These are phyloP conservation scores for Drosophila lacteicornis DNA, from an alignment of 1,140 invertebrate genomes.

Conservation along the genomic window DNA sequence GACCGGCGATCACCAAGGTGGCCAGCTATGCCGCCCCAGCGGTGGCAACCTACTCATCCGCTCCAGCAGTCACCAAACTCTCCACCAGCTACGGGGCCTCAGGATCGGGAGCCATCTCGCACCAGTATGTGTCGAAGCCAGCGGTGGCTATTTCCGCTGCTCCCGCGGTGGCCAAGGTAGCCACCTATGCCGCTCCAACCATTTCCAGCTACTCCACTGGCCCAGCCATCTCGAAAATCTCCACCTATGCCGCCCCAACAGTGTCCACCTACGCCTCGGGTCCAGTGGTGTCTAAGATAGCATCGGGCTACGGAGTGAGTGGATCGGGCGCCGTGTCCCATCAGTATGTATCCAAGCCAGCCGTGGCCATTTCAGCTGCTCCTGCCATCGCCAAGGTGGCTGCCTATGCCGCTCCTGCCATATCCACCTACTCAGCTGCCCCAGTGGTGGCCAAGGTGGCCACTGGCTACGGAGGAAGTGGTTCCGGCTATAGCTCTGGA, in stretches of 20 bases:
- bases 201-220: slow-evolving; percentile 43
- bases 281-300: slow-evolving; percentile 26
- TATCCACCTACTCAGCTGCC: slow-evolving; percentile 26
- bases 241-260: slow-evolving; percentile 31
- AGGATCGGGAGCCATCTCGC: slow-evolving; percentile 61
- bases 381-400: slow-evolving; percentile 43
- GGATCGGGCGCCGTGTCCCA: slow-evolving; percentile 59
- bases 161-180: slow-evolving; percentile 50
- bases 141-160: slow-evolving; percentile 35
- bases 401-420: slow-evolving; percentile 24
- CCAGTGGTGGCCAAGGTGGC: slow-evolving; percentile 33
- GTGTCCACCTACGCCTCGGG: slow-evolving; percentile 28
- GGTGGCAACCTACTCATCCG: slow-evolving; percentile 49
- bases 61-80: slow-evolving; percentile 48
- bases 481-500: slow-evolving; percentile 13
- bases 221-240: slow-evolving; percentile 42
- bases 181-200: slow-evolving; percentile 45
- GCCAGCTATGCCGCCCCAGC: slow-evolving; percentile 65
- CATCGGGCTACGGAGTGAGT: slow-evolving; percentile 28
- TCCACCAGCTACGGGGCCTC: slow-evolving; percentile 40
- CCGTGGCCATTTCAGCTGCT: slow-evolving; percentile 39
- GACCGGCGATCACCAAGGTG: slow-evolving; percentile 48
- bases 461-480: slow-evolving; percentile 9
- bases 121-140: slow-evolving; percentile 74
- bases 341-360: slow-evolving; percentile 41